phyloP scores from a whole-genome alignment of 2,113 vertebrate genomes.

The Plecturocebus donacophilus region DNA sequence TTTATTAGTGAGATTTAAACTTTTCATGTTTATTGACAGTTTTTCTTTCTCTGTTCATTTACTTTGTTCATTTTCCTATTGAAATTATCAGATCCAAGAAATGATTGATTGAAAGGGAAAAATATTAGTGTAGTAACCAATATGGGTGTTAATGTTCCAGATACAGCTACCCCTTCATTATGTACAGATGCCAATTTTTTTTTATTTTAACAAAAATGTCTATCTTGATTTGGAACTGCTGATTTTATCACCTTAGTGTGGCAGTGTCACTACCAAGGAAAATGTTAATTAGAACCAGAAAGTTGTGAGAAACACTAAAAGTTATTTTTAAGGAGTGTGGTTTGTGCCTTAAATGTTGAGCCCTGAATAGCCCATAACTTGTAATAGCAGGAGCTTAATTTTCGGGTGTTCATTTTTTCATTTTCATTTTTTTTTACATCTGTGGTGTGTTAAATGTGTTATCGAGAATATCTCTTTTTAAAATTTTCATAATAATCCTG shows the following conservation, averaged over 20 bases:
- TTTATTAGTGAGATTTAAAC: constrained; percentile 1
- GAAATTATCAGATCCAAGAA: background rate
- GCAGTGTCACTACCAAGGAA: background rate
- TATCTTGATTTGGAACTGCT: background rate
- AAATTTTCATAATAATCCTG: background rate
- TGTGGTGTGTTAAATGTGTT: background rate
- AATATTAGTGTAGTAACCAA: background rate
- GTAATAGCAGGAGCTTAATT: background rate
- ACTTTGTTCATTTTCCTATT: background rate
- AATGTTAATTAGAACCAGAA: background rate
- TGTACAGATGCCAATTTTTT: background rate
- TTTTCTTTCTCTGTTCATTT: constrained; percentile 35
- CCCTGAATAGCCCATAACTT: background rate
- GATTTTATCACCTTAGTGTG: background rate
- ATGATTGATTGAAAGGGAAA: background rate
- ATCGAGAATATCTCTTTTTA: background rate
- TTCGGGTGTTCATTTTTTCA: background rate
- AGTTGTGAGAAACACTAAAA: background rate
- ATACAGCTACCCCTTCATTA: background rate
- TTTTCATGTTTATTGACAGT: constrained; percentile 2
- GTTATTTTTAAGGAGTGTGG: background rate
- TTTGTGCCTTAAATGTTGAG: background rate
- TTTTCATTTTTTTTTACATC: background rate
- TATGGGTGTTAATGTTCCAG: background rate
- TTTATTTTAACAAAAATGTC: background rate